Conservation (phyloP, 2,113 vertebrate genomes). For the Mesitornis unicolor region DNA sequence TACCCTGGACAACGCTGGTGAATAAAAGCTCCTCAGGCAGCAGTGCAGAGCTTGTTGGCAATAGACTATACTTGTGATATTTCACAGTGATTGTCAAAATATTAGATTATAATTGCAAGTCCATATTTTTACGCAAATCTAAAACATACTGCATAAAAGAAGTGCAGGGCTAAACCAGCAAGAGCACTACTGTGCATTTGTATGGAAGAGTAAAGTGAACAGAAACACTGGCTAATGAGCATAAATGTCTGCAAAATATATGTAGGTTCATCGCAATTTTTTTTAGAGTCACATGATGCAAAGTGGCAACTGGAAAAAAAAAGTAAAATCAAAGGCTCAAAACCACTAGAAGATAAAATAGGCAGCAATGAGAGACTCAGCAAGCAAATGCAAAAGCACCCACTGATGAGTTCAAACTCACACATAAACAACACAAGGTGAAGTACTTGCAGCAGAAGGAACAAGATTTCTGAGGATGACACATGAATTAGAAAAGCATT, state of each 20-base stretch:
- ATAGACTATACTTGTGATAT: background rate
- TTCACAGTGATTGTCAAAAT: background rate
- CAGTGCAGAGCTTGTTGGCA: background rate
- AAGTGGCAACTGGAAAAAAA: background rate
- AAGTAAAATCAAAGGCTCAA: background rate
- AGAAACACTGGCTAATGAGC: background rate
- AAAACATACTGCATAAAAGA: background rate
- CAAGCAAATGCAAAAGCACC: background rate
- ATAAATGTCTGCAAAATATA: background rate
- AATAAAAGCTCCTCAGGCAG: background rate
- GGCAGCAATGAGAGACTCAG: background rate
- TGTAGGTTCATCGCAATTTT: background rate
- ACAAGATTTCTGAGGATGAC: background rate
- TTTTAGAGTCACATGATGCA: background rate
- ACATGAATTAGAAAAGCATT: slow-evolving; percentile 10
- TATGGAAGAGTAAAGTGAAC: background rate
- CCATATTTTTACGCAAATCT: background rate
- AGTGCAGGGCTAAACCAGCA: background rate
- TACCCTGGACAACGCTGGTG: background rate
- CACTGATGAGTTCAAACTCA: background rate
- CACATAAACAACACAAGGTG: background rate
- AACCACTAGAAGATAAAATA: background rate
- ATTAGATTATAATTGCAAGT: background rate
- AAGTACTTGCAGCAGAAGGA: background rate
- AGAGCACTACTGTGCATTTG: background rate